phyloP scores from a whole-genome alignment of 2,797 vertebrate species.

The Cossypha niveicapilla region DNA sequence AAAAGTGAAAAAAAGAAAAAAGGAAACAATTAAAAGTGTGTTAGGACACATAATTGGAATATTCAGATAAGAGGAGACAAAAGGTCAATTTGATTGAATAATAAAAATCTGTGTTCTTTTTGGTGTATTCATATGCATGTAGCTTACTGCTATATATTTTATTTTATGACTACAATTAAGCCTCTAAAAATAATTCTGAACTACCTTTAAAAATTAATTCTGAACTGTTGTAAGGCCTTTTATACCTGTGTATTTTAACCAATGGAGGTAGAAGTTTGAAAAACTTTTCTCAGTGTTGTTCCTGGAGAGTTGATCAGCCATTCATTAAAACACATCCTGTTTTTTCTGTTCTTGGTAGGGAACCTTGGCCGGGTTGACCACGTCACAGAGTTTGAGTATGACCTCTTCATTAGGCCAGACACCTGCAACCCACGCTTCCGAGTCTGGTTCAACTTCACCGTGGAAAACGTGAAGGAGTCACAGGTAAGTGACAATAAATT shows the following conservation, averaged over 20 bases:
- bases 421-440: conserved; percentile 97
- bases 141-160: neutral
- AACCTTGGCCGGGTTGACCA: conserved; percentile 93
- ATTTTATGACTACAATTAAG: neutral
- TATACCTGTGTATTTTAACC: neutral
- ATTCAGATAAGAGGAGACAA: neutral
- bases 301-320: neutral
- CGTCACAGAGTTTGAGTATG: conserved; percentile 95
- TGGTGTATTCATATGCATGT: neutral
- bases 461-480: conserved; percentile 92
- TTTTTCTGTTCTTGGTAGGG: conserved; percentile 72
- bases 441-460: conserved; percentile 98
- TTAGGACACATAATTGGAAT: neutral
- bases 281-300: neutral
- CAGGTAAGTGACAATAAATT: conserved; percentile 81
- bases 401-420: conserved; percentile 95
- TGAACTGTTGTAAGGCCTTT: neutral
- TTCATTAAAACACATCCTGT: neutral
- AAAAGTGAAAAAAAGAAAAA: neutral
- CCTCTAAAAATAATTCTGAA: neutral
- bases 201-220: neutral
- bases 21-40: neutral
- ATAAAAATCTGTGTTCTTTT: neutral
- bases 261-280: neutral
- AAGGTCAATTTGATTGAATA: neutral